A percentile compares a stretch with the other conserved stretches of the same genome.
phyloP scores from a whole-genome alignment of 2,888 invertebrate genomes.

The Lepetodrilus schrolli region DNA sequence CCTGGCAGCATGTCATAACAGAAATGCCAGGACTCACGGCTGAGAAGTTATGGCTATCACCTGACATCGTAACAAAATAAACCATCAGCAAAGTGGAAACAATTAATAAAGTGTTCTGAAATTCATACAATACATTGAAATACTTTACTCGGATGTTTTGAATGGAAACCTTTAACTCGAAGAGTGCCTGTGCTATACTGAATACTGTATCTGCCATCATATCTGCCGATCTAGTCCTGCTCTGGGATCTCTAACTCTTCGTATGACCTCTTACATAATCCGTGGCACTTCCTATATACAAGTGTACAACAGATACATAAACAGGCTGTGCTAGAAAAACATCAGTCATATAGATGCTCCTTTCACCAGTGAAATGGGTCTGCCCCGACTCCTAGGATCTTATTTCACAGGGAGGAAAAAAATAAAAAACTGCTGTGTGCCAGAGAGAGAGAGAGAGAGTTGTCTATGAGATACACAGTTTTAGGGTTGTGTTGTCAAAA shows the following conservation, averaged over 20 bases:
- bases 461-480: not conserved
- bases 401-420: constrained; percentile 14
- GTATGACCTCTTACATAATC: not conserved
- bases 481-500: constrained; percentile 19
- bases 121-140: too few relatives aligned
- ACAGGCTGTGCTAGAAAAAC: not conserved
- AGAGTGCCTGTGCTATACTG: not conserved
- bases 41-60: too few relatives aligned
- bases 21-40: too few relatives aligned
- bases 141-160: too few relatives aligned
- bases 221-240: not conserved
- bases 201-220: not conserved
- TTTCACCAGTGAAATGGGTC: constrained; percentile 9
- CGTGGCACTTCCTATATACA: constrained; percentile 16
- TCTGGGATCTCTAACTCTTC: not conserved
- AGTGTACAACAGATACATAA: constrained; percentile 16
- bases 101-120: too few relatives aligned
- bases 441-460: not conserved
- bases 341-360: not conserved
- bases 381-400: not conserved
- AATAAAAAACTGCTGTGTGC: not conserved
- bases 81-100: too few relatives aligned
- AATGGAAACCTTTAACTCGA: not conserved
- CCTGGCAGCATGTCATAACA: too few relatives aligned
- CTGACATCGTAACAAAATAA: not conserved